Percentiles rank a stretch among this genome's conserved stretches.
Conservation (phyloP, 2,888 invertebrate species). For the Limnephilus rhombicus region DNA sequence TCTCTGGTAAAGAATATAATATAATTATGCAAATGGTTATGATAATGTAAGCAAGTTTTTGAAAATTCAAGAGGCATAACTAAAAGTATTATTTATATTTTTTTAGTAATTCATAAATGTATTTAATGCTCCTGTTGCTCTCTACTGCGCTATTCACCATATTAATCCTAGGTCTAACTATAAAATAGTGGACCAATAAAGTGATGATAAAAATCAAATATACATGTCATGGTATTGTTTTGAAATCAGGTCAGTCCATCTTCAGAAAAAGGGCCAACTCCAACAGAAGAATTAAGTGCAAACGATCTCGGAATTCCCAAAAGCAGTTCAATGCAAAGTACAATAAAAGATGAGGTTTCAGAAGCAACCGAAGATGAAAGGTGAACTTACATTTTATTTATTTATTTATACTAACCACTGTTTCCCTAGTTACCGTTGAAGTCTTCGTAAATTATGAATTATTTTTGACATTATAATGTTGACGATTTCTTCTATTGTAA, state of each 20-base stretch:
- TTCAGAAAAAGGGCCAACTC: neutral
- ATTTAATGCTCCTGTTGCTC: neutral
- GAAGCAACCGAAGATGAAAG: slow-evolving; percentile 62
- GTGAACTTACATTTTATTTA: slow-evolving; percentile 33
- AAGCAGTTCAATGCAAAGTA: slow-evolving; percentile 27
- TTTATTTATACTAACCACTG: neutral
- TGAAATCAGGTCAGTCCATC: neutral
- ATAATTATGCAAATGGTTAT: neutral
- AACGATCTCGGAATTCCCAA: neutral
- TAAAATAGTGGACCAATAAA: neutral
- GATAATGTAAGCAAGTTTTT: too few species aligned
- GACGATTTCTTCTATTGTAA: neutral
- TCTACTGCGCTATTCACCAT: neutral
- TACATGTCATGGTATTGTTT: neutral
- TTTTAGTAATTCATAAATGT: neutral
- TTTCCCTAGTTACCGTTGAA: neutral
- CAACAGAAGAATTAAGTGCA: neutral
- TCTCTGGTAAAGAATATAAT: neutral
- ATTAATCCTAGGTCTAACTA: neutral
- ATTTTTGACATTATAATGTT: neutral
- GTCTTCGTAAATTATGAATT: neutral
- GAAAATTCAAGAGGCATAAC: neutral
- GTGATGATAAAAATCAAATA: neutral
- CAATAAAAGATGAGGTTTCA: slow-evolving; percentile 55
- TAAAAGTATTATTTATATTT: neutral